Percentiles rank a stretch among this genome's conserved stretches.
Conservation (phyloP, 53 echinoderm and acorn worm species). For the Paracentrotus lividus region DNA sequence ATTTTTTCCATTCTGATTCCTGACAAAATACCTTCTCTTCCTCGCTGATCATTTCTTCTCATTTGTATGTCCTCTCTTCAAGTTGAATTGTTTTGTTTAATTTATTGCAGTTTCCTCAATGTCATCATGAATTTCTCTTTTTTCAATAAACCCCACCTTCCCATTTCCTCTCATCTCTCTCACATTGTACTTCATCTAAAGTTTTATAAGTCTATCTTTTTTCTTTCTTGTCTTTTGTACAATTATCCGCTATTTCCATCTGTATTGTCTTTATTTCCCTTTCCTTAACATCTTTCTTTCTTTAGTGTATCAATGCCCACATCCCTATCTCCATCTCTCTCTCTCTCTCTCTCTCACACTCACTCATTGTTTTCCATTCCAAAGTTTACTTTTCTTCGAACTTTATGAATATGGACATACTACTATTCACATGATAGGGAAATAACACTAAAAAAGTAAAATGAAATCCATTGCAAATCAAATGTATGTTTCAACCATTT, state of each 20-base stretch:
- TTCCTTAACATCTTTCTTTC: neutral
- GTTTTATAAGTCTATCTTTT: no score
- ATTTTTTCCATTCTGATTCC: no score
- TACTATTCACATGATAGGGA: no score
- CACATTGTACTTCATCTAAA: no score
- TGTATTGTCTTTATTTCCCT: neutral
- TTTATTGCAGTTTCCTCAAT: no score
- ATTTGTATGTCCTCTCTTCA: no score
- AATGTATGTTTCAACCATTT: conserved; percentile 41
- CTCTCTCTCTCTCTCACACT: neutral
- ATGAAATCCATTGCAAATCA: neutral
- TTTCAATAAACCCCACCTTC: neutral
- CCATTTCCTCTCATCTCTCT: neutral
- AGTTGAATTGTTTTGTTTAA: no score
- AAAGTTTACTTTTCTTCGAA: no score
- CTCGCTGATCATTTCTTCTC: no score
- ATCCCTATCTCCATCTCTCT: neutral
- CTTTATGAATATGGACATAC: no score
- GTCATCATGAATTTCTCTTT: neutral
- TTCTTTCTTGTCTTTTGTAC: neutral
- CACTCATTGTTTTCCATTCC: neutral
- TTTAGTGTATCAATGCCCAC: neutral
- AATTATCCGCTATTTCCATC: no score
- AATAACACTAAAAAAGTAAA: neutral
- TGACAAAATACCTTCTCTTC: no score